Conservation (phyloP, 2,113 vertebrate genomes). For the Phyllostomus hastatus region DNA sequence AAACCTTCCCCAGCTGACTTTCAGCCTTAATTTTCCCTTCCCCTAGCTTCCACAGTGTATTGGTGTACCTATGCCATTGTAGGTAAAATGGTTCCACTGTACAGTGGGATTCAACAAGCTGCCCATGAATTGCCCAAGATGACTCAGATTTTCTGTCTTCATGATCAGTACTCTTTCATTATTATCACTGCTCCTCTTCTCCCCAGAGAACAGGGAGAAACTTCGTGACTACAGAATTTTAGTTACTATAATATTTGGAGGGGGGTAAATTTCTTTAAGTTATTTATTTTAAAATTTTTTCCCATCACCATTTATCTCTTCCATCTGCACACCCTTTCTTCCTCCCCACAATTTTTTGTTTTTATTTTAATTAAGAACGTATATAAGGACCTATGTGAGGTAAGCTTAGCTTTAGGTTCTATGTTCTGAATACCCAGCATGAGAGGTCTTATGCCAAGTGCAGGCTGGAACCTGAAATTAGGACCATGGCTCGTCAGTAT, state of each 20-base stretch:
- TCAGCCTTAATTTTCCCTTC: not conserved
- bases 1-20: not conserved
- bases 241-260: not conserved
- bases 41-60: not conserved
- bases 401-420: not conserved
- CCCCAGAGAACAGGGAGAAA: not conserved
- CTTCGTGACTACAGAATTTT: not conserved
- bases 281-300: no score
- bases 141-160: not conserved
- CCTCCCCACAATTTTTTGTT: not conserved
- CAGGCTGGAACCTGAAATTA: not conserved
- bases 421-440: not conserved
- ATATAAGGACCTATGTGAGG: not conserved
- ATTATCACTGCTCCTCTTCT: not conserved
- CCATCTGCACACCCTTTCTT: no score
- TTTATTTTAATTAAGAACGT: not conserved
- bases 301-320: no score
- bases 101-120: not conserved
- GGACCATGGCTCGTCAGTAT: not conserved
- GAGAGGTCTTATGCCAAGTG: not conserved
- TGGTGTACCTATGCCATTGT: not conserved
- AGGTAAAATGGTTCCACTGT: not conserved
- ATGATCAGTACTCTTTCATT: not conserved
- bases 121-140: not conserved
- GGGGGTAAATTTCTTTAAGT: no score